Evolutionary conservation across 2,888 invertebrate genomes (phyloP).

Genomic region (Entomobrya multifasciata): DNA sequence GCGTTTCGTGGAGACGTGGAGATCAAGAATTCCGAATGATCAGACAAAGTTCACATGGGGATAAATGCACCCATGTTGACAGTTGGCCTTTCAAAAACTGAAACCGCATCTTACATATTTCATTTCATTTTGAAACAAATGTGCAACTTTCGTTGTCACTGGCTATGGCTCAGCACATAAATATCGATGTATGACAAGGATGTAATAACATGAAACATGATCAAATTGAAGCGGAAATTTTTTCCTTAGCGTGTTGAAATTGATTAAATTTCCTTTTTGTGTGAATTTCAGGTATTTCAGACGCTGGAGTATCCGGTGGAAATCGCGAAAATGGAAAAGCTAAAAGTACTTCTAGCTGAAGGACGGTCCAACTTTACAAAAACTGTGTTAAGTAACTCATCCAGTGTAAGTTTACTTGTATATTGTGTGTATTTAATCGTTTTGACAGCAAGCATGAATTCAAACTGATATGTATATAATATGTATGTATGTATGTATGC

Average conservation of each 20-base stretch:
- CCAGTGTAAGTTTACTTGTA: slow-evolving; percentile 63
- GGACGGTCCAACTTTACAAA: slow-evolving; percentile 85
- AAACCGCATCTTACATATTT: neutral
- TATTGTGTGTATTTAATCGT: neutral
- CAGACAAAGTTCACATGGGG: slow-evolving; percentile 18
- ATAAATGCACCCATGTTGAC: slow-evolving; percentile 57
- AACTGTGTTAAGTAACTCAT: slow-evolving; percentile 84
- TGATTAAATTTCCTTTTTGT: too few species aligned
- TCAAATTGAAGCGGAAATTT: too few species aligned
- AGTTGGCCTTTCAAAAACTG: slow-evolving; percentile 27
- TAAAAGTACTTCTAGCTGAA: slow-evolving; percentile 82
- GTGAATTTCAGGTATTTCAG: slow-evolving; percentile 85
- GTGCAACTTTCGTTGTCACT: neutral
- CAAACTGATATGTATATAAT: too few species aligned
- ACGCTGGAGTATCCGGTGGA: slow-evolving; percentile 90
- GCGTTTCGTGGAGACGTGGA: neutral
- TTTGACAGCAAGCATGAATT: neutral
- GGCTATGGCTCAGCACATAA: too few species aligned
- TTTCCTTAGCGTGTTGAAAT: too few species aligned
- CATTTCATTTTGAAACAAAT: neutral
- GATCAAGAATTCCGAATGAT: slow-evolving; percentile 25
- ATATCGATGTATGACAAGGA: too few species aligned
- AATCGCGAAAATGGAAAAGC: slow-evolving; percentile 84
- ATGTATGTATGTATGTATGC: too few species aligned
- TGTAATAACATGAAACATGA: too few species aligned